Evolutionary conservation across 2,797 vertebrate species (phyloP).

Genomic region (Myotis myotis): DNA sequence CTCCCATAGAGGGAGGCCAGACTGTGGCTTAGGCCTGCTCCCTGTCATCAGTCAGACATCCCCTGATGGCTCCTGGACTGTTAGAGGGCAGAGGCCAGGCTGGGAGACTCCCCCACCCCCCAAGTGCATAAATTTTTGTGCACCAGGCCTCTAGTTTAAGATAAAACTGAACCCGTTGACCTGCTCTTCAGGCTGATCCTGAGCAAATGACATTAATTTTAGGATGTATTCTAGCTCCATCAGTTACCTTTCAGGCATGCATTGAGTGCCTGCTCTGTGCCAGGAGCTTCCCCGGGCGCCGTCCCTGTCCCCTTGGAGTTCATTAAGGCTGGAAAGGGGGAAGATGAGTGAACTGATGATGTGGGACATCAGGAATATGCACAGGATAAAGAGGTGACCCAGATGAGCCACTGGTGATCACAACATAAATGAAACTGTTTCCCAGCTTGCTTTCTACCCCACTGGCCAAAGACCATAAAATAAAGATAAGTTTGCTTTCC

Average conservation of each 20-base stretch:
- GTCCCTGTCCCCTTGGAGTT: neutral
- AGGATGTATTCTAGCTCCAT: neutral
- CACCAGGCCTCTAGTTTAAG: neutral
- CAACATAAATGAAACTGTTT: constrained; percentile 22
- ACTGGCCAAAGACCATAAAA: constrained; percentile 48
- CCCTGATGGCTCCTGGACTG: no score
- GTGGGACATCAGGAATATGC: constrained; percentile 5
- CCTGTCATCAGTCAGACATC: no score
- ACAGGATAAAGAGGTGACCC: constrained; percentile 30
- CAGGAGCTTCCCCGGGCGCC: neutral
- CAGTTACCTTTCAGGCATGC: neutral
- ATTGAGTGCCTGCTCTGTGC: neutral
- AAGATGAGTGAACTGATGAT: neutral
- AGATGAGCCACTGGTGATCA: neutral
- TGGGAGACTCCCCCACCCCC: no score
- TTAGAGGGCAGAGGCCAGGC: no score
- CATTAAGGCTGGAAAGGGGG: neutral
- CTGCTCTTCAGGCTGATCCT: neutral
- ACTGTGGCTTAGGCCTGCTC: no score
- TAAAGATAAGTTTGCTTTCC: constrained; percentile 64
- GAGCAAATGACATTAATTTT: neutral
- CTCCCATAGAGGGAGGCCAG: no score
- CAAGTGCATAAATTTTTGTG: no score
- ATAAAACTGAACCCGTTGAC: neutral
- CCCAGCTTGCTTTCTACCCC: constrained; percentile 33